Conservation (phyloP, 2,888 invertebrate genomes). For the Chymomyza procnemis region DNA sequence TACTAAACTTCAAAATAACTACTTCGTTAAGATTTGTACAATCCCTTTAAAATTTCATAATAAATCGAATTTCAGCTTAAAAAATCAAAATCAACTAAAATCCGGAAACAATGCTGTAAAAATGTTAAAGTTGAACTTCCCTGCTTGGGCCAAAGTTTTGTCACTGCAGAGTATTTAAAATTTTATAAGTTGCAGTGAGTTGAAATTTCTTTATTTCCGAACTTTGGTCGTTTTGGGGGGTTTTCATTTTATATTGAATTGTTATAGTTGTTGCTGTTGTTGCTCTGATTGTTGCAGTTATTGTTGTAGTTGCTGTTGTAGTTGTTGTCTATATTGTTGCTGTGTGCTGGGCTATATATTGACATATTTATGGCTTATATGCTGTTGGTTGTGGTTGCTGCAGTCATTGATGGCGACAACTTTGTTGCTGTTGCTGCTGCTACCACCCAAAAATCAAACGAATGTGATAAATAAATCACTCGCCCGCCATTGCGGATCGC, state of each 20-base stretch:
- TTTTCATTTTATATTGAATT: conserved; percentile 71
- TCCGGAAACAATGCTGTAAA: no score
- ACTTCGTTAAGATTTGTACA: no score
- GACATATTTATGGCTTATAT: conserved; percentile 68
- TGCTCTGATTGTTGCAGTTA: conserved; percentile 31
- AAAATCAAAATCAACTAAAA: no score
- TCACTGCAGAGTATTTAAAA: background rate
- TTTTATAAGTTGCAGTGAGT: background rate
- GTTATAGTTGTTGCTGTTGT: conserved; percentile 43
- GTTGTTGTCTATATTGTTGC: conserved; percentile 32
- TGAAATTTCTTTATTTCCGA: conserved; percentile 8
- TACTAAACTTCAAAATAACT: no score
- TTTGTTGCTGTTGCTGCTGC: conserved; percentile 17
- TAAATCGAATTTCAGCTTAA: no score
- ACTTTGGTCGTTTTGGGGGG: conserved; percentile 52
- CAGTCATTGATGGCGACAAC: conserved; percentile 7
- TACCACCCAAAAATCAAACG: conserved; percentile 24
- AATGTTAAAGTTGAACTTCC: no score
- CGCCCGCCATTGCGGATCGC: conserved; percentile 31
- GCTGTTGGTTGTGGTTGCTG: background rate
- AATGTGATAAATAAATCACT: conserved; percentile 53
- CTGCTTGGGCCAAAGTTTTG: no score
- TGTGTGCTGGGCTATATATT: conserved; percentile 44
- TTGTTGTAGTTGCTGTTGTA: conserved; percentile 31
- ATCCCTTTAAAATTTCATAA: no score